Evolutionary conservation across 2,797 vertebrate genomes (phyloP).

Genomic region (Apogon talboti): DNA sequence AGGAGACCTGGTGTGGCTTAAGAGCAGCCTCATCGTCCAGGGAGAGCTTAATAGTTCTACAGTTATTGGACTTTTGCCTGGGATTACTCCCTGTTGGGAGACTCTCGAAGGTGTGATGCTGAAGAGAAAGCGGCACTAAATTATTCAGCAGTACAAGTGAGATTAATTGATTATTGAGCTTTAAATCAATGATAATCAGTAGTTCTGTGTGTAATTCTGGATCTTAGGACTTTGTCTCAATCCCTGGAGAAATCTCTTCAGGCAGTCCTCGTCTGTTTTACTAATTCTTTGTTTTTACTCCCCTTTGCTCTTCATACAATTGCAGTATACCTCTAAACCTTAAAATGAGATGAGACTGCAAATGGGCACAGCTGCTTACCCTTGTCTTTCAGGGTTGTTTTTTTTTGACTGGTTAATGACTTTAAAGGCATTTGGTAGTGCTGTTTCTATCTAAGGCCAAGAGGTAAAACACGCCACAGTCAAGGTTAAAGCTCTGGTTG

Average conservation of each 20-base stretch:
- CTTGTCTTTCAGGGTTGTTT: background rate
- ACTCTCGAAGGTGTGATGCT: slow-evolving; percentile 25
- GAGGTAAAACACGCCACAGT: slow-evolving; percentile 4
- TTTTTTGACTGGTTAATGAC: slow-evolving; percentile 30
- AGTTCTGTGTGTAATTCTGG: slow-evolving; percentile 62
- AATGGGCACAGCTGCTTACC: background rate
- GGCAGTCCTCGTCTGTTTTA: slow-evolving; percentile 62
- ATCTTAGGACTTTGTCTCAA: slow-evolving; percentile 52
- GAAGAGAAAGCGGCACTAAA: slow-evolving; percentile 40
- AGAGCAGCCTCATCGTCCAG: slow-evolving; percentile 43
- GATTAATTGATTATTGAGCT: slow-evolving; percentile 77
- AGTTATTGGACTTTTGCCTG: slow-evolving; percentile 46
- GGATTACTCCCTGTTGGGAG: slow-evolving; percentile 58
- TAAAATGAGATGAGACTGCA: too few species aligned
- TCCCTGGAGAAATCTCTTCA: slow-evolving; percentile 65
- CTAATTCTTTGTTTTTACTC: slow-evolving; percentile 54
- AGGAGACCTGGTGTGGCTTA: slow-evolving; percentile 45
- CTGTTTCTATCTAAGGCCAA: background rate
- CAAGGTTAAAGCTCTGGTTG: slow-evolving; percentile 10
- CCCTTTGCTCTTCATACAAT: background rate
- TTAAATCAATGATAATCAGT: slow-evolving; percentile 75
- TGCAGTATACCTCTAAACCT: too few species aligned
- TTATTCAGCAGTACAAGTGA: slow-evolving; percentile 60
- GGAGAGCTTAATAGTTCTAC: slow-evolving; percentile 37
- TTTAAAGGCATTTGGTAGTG: background rate